Conservation (phyloP, 2,888 invertebrate species). For the Ischnus inquisitorius region DNA sequence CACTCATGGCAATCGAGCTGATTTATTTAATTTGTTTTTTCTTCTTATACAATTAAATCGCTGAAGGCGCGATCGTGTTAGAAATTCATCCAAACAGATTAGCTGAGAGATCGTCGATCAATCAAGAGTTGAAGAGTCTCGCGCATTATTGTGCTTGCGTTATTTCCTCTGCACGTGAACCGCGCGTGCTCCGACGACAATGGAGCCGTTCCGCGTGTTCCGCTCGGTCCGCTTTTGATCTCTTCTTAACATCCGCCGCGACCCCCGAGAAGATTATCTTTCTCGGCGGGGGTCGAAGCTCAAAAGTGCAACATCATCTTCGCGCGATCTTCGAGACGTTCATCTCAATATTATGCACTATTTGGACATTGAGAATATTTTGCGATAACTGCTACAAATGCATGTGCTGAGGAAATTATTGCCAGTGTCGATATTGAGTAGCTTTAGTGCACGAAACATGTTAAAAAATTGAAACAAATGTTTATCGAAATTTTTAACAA, state of each 20-base stretch:
- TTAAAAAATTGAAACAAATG: too few species aligned
- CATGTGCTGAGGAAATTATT: too few species aligned
- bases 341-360: not conserved
- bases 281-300: constrained; percentile 12
- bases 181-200: not conserved
- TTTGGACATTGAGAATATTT: too few species aligned
- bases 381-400: too few species aligned
- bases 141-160: not conserved
- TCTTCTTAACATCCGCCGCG: not conserved
- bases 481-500: too few species aligned
- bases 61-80: not conserved
- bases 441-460: too few species aligned
- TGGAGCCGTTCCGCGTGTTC: not conserved
- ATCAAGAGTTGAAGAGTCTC: not conserved
- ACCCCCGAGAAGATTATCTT: constrained; percentile 8
- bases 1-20: not conserved
- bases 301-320: not conserved
- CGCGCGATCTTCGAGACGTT: not conserved
- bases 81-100: not conserved
- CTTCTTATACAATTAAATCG: not conserved
- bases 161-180: not conserved
- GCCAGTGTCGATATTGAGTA: too few species aligned
- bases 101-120: not conserved
- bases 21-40: constrained; percentile 17
- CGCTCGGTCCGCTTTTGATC: not conserved